phyloP scores from a whole-genome alignment of 2,888 invertebrate species.

The Tachina lurida region DNA sequence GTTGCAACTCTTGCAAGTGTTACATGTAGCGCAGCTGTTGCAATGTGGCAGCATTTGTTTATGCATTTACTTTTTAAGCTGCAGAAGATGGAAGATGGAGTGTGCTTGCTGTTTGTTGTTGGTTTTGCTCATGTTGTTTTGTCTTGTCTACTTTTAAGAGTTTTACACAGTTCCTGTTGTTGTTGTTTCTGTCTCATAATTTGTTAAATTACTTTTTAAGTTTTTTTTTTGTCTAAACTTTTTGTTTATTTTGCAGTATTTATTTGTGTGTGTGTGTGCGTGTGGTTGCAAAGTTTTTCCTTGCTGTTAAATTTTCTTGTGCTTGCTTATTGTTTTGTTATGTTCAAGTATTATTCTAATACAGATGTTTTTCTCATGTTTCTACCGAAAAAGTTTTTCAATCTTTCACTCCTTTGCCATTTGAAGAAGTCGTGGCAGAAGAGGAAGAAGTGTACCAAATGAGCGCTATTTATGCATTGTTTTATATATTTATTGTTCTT shows the following conservation, averaged over 20 bases:
- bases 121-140: constrained; percentile 27
- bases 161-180: constrained; percentile 16
- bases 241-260: constrained; percentile 21
- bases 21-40: constrained; percentile 45
- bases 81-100: neutral
- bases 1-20: constrained; percentile 53
- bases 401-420: constrained; percentile 6
- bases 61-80: constrained; percentile 22
- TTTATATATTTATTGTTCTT: constrained; percentile 5
- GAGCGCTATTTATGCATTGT: constrained; percentile 1
- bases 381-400: constrained; percentile 55
- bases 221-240: constrained; percentile 5
- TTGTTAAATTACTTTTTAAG: constrained; percentile 69
- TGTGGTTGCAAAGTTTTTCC: constrained; percentile 25
- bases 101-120: constrained; percentile 12
- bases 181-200: constrained; percentile 61
- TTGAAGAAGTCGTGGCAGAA: neutral
- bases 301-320: neutral
- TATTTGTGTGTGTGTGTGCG: neutral
- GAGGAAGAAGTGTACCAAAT: neutral
- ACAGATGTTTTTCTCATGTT: constrained; percentile 67
- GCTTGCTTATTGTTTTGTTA: constrained; percentile 5
- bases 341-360: constrained; percentile 46
- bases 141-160: constrained; percentile 38
- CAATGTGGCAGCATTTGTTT: constrained; percentile 1